phyloP scores from a whole-genome alignment of 2,797 vertebrate genomes.

The Silurus lanzhouensis region DNA sequence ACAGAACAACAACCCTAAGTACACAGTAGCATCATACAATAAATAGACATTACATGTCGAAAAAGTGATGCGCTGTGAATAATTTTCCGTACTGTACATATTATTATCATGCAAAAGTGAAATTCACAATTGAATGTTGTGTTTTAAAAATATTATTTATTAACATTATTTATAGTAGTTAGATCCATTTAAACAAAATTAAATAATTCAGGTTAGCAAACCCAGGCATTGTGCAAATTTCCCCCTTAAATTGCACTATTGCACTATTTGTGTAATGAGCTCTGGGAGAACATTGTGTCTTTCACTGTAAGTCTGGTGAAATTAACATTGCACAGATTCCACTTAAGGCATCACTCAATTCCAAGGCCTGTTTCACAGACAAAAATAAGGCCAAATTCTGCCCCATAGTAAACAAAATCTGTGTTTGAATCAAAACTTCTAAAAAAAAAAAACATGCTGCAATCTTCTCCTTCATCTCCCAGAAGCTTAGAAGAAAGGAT shows the following conservation, averaged over 20 bases:
- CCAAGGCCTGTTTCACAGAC: constrained; percentile 3
- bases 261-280: constrained; percentile 5
- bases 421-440: constrained; percentile 58
- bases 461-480: constrained; percentile 72
- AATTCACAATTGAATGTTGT: neutral
- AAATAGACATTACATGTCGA: too few relatives aligned
- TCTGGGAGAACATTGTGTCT: constrained; percentile 50
- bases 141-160: too few relatives aligned
- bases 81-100: too few relatives aligned
- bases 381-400: constrained; percentile 44
- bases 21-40: too few relatives aligned
- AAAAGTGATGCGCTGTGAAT: too few relatives aligned
- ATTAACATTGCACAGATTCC: constrained; percentile 63
- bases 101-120: too few relatives aligned
- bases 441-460: constrained; percentile 39
- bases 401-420: neutral
- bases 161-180: too few relatives aligned
- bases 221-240: neutral
- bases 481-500: constrained; percentile 68
- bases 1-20: too few relatives aligned
- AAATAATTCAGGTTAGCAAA: neutral
- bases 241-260: neutral
- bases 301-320: constrained; percentile 60
- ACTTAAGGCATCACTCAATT: constrained; percentile 43
- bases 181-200: neutral